Percentiles rank a stretch among this genome's conserved stretches.
Conservation (phyloP, 2,888 invertebrate species). For the Tortrix viridana region DNA sequence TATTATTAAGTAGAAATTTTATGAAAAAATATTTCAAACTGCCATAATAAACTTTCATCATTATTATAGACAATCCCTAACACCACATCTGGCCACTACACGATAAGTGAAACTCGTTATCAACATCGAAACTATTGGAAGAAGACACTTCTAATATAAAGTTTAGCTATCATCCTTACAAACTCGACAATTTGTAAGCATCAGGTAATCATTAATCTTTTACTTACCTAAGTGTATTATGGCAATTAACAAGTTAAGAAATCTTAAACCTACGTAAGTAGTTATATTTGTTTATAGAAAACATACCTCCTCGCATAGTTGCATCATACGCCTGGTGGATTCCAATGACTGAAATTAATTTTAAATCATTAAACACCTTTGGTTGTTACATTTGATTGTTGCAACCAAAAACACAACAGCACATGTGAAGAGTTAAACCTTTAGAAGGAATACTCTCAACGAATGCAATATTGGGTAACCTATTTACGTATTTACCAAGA, state of each 20-base stretch:
- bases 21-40: conserved; percentile 11
- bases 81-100: background rate
- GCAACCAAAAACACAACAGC: too few species aligned
- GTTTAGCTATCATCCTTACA: too few species aligned
- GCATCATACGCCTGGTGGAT: conserved; percentile 96
- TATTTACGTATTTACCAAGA: too few species aligned
- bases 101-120: background rate
- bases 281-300: conserved; percentile 25
- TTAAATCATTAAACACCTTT: conserved; percentile 13
- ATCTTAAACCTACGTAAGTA: conserved; percentile 3
- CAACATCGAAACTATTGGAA: background rate
- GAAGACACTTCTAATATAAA: background rate
- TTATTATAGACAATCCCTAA: background rate
- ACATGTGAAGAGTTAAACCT: too few species aligned
- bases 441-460: too few species aligned
- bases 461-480: too few species aligned
- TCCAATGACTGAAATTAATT: conserved; percentile 92
- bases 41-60: conserved; percentile 22
- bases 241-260: conserved; percentile 15
- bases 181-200: background rate
- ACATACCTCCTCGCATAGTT: conserved; percentile 96
- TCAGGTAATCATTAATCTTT: background rate
- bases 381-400: too few species aligned
- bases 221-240: conserved; percentile 9
- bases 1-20: too few species aligned